phyloP scores from a whole-genome alignment of 2,888 invertebrate species.

The Troides oblongomaculatus region DNA sequence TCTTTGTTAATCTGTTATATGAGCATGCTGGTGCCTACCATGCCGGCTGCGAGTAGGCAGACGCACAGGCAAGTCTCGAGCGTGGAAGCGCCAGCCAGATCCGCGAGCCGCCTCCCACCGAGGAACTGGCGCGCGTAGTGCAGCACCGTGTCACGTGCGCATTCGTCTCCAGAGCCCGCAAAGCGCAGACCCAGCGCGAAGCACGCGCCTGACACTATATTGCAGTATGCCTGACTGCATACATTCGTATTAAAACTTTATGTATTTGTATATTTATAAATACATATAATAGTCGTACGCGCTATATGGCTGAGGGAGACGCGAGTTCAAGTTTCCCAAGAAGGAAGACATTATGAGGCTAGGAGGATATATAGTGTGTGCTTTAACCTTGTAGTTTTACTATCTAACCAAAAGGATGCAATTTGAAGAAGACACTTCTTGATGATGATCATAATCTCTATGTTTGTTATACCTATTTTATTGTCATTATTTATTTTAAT shows the following conservation, averaged over 20 bases:
- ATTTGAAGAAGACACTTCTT: too few relatives aligned
- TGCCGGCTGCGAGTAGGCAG: conserved; percentile 88
- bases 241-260: neutral
- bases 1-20: neutral
- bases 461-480: too few relatives aligned
- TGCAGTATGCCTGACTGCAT: conserved; percentile 95
- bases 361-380: too few relatives aligned
- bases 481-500: too few relatives aligned
- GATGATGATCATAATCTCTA: too few relatives aligned
- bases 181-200: conserved; percentile 95
- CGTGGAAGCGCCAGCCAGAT: conserved; percentile 93
- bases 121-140: conserved; percentile 86
- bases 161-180: conserved; percentile 93
- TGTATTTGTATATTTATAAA: too few relatives aligned
- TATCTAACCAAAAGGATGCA: too few relatives aligned
- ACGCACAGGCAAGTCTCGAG: conserved; percentile 92
- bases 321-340: too few relatives aligned
- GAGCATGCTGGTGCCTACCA: conserved; percentile 76
- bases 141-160: conserved; percentile 89
- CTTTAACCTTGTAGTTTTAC: too few relatives aligned
- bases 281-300: too few relatives aligned
- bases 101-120: conserved; percentile 85
- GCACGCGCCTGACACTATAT: conserved; percentile 96
- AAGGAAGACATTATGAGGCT: too few relatives aligned
- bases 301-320: too few relatives aligned